These are phyloP conservation scores for Dexiosoma caninum DNA, from an alignment of 2,888 invertebrate species.

Conservation along the genomic window DNA sequence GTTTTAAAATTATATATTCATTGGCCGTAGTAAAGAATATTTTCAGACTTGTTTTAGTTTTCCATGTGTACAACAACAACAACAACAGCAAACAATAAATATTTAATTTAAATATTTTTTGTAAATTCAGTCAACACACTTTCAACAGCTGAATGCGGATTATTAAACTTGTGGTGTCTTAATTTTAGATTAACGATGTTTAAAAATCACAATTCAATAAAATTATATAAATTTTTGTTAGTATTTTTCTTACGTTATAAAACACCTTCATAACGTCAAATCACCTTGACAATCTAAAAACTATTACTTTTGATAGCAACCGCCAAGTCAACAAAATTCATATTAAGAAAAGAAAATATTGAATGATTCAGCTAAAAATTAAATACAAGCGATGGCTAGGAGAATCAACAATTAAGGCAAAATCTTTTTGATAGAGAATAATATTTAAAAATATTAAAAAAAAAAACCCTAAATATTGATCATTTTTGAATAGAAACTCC, in stretches of 20 bases:
- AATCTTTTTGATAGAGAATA: not conserved
- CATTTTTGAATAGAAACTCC: not conserved
- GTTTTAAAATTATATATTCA: no score
- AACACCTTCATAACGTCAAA: not conserved
- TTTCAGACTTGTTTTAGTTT: no score
- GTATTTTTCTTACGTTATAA: not conserved
- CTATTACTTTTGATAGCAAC: constrained; percentile 26
- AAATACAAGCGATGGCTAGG: not conserved
- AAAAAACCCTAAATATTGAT: not conserved
- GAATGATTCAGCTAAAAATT: constrained; percentile 21
- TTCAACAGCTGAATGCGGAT: not conserved
- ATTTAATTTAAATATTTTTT: no score
- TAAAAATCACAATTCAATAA: not conserved
- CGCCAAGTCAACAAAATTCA: constrained; percentile 33
- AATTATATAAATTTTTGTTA: constrained; percentile 9
- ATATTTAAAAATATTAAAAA: not conserved
- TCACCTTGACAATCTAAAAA: constrained; percentile 18
- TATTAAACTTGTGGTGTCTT: not conserved
- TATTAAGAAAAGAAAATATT: not conserved
- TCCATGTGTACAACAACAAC: no score
- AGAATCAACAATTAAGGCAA: not conserved
- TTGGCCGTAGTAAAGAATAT: no score
- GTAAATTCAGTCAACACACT: not conserved
- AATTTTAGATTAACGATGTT: constrained; percentile 10
- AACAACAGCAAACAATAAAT: no score